Evolutionary conservation across 1,140 invertebrate species (phyloP), one percentile per base, ranked within the genome.

Genomic region (Geopemphigus sp.): DNA sequence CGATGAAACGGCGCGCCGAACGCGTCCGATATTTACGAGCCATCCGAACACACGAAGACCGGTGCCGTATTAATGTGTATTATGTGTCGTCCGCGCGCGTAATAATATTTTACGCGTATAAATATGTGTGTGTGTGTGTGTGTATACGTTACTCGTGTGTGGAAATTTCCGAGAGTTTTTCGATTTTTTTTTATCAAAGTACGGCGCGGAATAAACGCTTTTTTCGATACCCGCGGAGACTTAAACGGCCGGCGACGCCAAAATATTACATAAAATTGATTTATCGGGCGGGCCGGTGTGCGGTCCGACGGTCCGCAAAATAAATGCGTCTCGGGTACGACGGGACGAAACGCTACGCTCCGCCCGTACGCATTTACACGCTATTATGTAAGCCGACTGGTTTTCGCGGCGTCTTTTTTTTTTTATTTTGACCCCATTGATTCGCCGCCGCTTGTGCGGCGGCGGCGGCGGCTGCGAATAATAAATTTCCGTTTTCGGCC

Each of bases 201-300:
- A 45, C 32, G 54, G 54, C 29, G 54, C 1, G 70, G 24, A 39
- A 17, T 45, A 59, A 76, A 76, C 54, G 26, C 59, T 74, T 8
- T 3, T 74, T 59, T 74, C 39, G n/a, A 59, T 50, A 74, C 72
- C 72, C 54, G 56, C 54, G 72, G 72, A 74, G 72, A 74, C 72
- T 74, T 74, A 74, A 74, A 74, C 72, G 72, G 24, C 32, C 54
- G 72, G n/a, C 72, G 45, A 74, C 72, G 72, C 72, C 72, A 74
- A 74, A 74, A 74, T 59, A 74, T 74, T 74, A 74, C 32, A 24
- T 74, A 74, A 59, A 74, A 74, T 45, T 57, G 72, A 74, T 74
- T 74, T 74, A 74, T 74, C 53, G 56, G 72, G 54, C 32, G 17
- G 50, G 29, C n/a, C 47, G 29, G 29, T 57, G 70, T 56, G 72